These are phyloP conservation scores for Serranus cabrilla DNA, from an alignment of 2,797 vertebrate species.

Conservation along the genomic window DNA sequence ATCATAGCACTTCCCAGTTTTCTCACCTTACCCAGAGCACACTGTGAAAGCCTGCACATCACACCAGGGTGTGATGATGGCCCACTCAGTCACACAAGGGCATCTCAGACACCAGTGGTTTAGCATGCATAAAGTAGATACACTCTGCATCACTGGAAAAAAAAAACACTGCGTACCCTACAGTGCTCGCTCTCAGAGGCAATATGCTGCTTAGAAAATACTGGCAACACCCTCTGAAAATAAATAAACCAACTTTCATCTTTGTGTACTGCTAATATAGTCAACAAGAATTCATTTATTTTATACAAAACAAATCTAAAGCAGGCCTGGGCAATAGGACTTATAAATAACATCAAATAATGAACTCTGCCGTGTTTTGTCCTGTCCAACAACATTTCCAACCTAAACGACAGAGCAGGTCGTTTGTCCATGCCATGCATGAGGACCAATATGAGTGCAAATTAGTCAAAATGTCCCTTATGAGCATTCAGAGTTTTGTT, in stretches of 20 bases:
- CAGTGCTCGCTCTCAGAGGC: slow-evolving; percentile 8
- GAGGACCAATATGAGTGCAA: too few species aligned
- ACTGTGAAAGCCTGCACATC: slow-evolving; percentile 76
- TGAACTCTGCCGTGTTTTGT: too few species aligned
- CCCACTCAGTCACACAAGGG: slow-evolving; percentile 71
- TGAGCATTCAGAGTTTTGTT: too few species aligned
- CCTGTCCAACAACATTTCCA: too few species aligned
- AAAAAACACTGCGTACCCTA: not conserved
- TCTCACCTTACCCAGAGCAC: slow-evolving; percentile 75
- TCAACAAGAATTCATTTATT: not conserved
- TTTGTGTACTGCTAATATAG: not conserved
- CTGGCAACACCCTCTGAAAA: slow-evolving; percentile 21
- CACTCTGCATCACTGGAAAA: slow-evolving; percentile 30
- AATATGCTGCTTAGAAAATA: slow-evolving; percentile 16
- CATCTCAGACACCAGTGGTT: slow-evolving; percentile 65
- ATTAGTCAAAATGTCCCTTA: too few species aligned
- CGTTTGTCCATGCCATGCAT: too few species aligned
- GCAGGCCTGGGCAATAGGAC: too few species aligned
- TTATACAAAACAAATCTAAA: not conserved
- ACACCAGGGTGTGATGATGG: slow-evolving; percentile 71
- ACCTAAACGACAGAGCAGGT: too few species aligned
- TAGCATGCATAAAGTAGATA: slow-evolving; percentile 60
- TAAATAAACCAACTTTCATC: not conserved
- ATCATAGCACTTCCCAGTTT: slow-evolving; percentile 79
- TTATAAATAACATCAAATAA: too few species aligned